Evolutionary conservation across 2,797 vertebrate species (phyloP), one percentile per base, ranked within the genome.

Genomic region (Todus mexicanus): DNA sequence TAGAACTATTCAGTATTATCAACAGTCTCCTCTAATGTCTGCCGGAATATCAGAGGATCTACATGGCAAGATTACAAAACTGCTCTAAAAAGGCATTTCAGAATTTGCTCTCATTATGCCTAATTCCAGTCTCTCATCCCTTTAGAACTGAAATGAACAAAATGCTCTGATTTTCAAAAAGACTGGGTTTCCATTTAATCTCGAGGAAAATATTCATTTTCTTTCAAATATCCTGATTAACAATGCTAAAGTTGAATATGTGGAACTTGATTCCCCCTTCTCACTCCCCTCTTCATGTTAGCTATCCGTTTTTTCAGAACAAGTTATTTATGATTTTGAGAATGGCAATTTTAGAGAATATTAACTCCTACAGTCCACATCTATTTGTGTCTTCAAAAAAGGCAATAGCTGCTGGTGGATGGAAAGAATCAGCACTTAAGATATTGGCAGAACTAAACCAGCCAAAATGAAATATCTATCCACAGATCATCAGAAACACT

Each of bases 31-130:
- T 92, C 63, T 59, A 66, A 42, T 60, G 33, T 47, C 88, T 94
- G 47, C 69, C 92, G 85, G 85, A 96, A 83, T 84, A 87, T 25
- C 68, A 90, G 84, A 89, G 74, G 91, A 96, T 84, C 57, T 73
- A 88, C 78, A 59, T 17, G 59, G 89, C 69, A 95, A 91, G 27
- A 4, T 50, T 71, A 87, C n/a, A 79, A 81, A 88, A 84, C 45
- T 77, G 53, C 86, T 94, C 94, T 94, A 87, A 80, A 92, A 65
- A 50, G 50, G 81, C 75, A 84, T 88, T 93, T 81, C 20, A 78
- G 93, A 90, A 89, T 84, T 86, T 64, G 40, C 2, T 23, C 81
- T 91, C 76, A 84, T 96, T 93, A 87, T 83, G 87, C 40, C 78
- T 12, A 70, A 61, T 84, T 90, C 64, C 77, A 93, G 27, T 88